Conservation (phyloP, 2,113 vertebrate species). For the Grallaria varia region DNA sequence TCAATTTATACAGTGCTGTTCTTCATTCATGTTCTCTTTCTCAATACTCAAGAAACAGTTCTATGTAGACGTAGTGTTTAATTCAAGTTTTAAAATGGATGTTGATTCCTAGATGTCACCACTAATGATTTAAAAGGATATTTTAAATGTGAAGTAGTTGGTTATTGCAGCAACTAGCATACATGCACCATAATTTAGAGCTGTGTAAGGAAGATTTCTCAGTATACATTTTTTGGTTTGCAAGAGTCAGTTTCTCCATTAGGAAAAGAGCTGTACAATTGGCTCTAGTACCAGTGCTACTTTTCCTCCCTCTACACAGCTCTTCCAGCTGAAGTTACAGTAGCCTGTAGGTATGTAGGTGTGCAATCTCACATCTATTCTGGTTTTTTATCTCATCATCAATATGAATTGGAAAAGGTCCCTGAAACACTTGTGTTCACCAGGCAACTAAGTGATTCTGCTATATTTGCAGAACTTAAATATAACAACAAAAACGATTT, state of each 20-base stretch:
- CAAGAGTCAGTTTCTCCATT: neutral
- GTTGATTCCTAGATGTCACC: neutral
- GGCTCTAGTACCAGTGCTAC: neutral
- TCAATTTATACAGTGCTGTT: constrained; percentile 25
- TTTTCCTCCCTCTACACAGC: neutral
- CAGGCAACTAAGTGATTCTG: neutral
- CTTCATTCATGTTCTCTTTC: neutral
- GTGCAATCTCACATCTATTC: neutral
- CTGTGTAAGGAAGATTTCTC: neutral
- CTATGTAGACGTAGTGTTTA: neutral
- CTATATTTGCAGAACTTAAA: neutral
- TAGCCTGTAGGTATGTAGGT: neutral
- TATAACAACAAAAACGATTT: neutral
- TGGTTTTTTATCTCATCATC: neutral
- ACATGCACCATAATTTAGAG: neutral
- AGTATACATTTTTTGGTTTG: neutral
- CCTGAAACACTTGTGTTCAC: neutral
- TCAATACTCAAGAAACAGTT: constrained; percentile 15
- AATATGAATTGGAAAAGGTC: neutral
- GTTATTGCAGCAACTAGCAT: neutral
- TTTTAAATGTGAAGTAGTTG: neutral
- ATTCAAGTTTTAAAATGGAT: neutral
- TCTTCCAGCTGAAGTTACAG: neutral
- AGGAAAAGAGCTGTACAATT: neutral
- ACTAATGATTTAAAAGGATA: neutral